These are phyloP conservation scores for Diadumene lineata DNA, from an alignment of 92 coral and sea anemone genomes.

Conservation along the genomic window DNA sequence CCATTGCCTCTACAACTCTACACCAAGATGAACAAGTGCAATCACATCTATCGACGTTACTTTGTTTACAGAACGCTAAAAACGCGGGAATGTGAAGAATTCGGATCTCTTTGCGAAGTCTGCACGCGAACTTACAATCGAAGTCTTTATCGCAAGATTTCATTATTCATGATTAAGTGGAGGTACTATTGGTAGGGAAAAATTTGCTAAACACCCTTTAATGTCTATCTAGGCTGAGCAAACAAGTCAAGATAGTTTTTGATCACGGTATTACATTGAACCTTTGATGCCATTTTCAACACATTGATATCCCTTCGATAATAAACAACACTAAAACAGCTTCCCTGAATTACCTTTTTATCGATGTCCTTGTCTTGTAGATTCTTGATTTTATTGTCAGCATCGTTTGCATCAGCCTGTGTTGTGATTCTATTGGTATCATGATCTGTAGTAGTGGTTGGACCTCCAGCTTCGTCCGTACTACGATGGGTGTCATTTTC, in stretches of 20 bases:
- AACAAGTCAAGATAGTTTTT: neutral
- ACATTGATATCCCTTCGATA: neutral
- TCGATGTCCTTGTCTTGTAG: conserved; percentile 68
- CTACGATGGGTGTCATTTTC: conserved; percentile 60
- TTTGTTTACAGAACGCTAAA: conserved; percentile 62
- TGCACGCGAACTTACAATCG: conserved; percentile 69
- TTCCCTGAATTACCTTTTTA: conserved; percentile 71
- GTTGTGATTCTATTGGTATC: conserved; percentile 47
- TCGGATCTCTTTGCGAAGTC: conserved; percentile 40
- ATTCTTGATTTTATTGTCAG: conserved; percentile 58
- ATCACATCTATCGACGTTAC: conserved; percentile 19
- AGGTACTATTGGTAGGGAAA: conserved; percentile 40
- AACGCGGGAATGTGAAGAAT: conserved; percentile 85
- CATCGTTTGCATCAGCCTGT: conserved; percentile 43
- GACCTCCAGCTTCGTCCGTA: conserved; percentile 52
- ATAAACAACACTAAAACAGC: conserved; percentile 8
- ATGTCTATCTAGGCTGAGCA: conserved; percentile 15
- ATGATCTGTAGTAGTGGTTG: conserved; percentile 32
- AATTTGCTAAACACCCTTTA: conserved; percentile 2
- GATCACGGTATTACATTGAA: neutral
- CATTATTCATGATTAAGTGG: conserved; percentile 77
- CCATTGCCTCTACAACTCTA: conserved; percentile 10
- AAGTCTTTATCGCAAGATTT: conserved; percentile 57
- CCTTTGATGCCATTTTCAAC: neutral
- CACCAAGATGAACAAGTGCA: conserved; percentile 28